phyloP scores from a whole-genome alignment of 2,888 invertebrate genomes.

The Leptopterna dolabrata region DNA sequence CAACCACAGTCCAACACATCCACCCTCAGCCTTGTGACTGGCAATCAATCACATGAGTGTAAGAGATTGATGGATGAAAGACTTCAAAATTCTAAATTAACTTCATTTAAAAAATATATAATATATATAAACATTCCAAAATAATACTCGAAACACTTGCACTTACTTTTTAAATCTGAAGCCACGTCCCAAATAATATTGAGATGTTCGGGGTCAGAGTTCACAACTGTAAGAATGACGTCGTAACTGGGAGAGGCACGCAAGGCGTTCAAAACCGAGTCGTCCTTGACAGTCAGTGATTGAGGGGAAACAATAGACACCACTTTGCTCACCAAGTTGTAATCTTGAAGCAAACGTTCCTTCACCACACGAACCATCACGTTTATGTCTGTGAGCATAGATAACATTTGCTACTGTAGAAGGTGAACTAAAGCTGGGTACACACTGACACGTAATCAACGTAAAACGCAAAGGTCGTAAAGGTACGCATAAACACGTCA shows the following conservation, averaged over 20 bases:
- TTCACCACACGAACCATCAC: slow-evolving; percentile 71
- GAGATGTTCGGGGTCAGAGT: slow-evolving; percentile 81
- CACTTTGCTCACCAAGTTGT: slow-evolving; percentile 63
- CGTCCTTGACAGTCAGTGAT: not conserved
- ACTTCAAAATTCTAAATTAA: too few species aligned
- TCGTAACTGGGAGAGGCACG: slow-evolving; percentile 77
- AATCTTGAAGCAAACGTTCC: slow-evolving; percentile 71
- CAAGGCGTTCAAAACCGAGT: slow-evolving; percentile 65
- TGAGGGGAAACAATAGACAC: slow-evolving; percentile 53
- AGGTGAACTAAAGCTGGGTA: too few species aligned
- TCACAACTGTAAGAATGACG: slow-evolving; percentile 83
- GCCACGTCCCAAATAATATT: slow-evolving; percentile 78
- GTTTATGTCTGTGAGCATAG: slow-evolving; percentile 67
- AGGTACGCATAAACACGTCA: too few species aligned
- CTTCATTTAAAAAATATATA: too few species aligned
- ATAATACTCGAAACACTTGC: too few species aligned
- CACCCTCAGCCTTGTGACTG: too few species aligned
- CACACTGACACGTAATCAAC: too few species aligned
- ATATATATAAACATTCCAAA: too few species aligned
- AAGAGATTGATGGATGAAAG: too few species aligned
- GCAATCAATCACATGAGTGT: too few species aligned
- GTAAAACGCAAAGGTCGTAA: too few species aligned
- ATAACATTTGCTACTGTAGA: not conserved
- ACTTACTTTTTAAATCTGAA: slow-evolving; percentile 74
- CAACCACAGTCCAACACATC: too few species aligned